Conservation (phyloP, 2,888 invertebrate species). For the Mayetiola destructor region DNA sequence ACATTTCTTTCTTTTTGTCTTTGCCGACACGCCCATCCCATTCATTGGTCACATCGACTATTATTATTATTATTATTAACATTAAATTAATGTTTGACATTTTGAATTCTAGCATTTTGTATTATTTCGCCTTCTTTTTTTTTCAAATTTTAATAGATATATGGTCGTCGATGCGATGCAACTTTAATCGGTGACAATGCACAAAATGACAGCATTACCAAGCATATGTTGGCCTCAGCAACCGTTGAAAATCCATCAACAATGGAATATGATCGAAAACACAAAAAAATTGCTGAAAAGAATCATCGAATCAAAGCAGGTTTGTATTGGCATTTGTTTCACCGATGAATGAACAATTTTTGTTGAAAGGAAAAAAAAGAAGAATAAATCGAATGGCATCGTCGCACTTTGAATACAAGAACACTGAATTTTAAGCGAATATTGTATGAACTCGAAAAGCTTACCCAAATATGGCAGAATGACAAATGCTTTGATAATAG, state of each 20-base stretch:
- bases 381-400: no score
- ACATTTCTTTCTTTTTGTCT: no score
- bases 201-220: neutral
- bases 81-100: neutral
- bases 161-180: neutral
- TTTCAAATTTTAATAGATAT: neutral
- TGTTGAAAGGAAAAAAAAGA: no score
- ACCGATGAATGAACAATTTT: no score
- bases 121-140: neutral
- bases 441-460: no score
- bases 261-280: conserved; percentile 6
- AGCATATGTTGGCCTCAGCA: neutral
- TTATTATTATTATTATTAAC: neutral
- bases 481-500: no score
- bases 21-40: neutral
- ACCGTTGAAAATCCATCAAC: neutral
- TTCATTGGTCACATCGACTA: neutral
- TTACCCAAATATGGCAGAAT: no score
- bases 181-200: conserved; percentile 8
- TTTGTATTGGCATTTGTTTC: neutral
- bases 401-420: no score
- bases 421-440: no score
- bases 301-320: conserved; percentile 4
- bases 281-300: neutral
- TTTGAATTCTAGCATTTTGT: neutral